These are phyloP conservation scores for Allygus modestus DNA, from an alignment of 2,888 invertebrate species.

Conservation along the genomic window DNA sequence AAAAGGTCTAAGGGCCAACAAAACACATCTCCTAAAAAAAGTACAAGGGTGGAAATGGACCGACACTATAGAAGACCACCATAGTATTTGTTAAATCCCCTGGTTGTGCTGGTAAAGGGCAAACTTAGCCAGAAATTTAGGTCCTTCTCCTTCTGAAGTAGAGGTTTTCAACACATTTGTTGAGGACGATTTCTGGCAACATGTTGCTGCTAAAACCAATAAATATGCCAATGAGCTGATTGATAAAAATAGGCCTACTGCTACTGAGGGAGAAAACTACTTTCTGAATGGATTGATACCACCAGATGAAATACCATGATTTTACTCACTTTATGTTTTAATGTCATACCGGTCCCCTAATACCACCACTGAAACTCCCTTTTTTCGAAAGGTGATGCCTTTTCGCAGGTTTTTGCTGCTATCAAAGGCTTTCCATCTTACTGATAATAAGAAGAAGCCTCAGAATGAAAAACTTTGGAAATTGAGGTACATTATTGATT, in stretches of 20 bases:
- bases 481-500: too few species aligned
- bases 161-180: neutral
- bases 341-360: neutral
- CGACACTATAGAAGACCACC: neutral
- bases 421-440: too few species aligned
- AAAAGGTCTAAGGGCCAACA: neutral
- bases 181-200: neutral
- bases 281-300: neutral
- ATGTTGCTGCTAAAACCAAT: neutral
- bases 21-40: neutral
- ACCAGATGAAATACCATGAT: neutral
- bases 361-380: neutral
- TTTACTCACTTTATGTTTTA: neutral
- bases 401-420: too few species aligned
- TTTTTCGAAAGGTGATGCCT: neutral
- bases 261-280: neutral
- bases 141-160: neutral
- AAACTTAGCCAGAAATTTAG: neutral
- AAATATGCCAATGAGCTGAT: too few species aligned
- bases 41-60: neutral
- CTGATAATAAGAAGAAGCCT: too few species aligned
- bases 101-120: constrained; percentile 1
- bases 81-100: neutral
- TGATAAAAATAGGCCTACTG: too few species aligned
- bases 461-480: too few species aligned